Conservation (phyloP, 2,113 vertebrate genomes). For the Macrotis lagotis region DNA sequence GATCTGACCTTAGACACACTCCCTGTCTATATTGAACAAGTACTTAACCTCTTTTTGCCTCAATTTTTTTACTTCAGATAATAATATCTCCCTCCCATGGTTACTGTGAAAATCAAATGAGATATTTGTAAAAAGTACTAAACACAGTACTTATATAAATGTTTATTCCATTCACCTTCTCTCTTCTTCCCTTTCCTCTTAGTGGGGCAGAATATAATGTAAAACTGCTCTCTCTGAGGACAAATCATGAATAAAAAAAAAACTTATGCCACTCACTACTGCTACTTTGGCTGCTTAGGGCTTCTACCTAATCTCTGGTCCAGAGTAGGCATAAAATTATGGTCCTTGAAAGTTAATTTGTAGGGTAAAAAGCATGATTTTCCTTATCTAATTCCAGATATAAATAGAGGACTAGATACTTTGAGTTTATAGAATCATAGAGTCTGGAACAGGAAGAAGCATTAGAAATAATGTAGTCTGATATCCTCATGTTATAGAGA, state of each 20-base stretch:
- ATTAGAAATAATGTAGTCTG: too few relatives aligned
- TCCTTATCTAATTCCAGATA: too few relatives aligned
- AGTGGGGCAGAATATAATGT: background rate
- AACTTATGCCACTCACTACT: background rate
- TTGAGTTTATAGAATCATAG: too few relatives aligned
- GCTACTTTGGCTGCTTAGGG: background rate
- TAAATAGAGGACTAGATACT: too few relatives aligned
- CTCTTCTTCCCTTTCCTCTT: background rate
- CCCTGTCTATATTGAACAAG: background rate
- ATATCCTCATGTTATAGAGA: too few relatives aligned
- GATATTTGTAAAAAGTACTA: background rate
- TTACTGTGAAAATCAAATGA: background rate
- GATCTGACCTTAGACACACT: background rate
- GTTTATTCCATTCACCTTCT: background rate
- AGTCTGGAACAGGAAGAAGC: too few relatives aligned
- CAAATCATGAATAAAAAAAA: background rate
- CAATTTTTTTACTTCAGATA: background rate
- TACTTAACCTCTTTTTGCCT: background rate
- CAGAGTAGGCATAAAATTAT: too few relatives aligned
- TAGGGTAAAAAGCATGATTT: too few relatives aligned
- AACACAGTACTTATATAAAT: background rate
- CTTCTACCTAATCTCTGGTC: background rate
- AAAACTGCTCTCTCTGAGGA: background rate
- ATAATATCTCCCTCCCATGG: background rate
- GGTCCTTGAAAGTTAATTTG: too few relatives aligned